A percentile compares a stretch with the other conserved stretches of the same genome.
phyloP scores from a whole-genome alignment of 1,140 invertebrate species.

The Solenopsis invicta region DNA sequence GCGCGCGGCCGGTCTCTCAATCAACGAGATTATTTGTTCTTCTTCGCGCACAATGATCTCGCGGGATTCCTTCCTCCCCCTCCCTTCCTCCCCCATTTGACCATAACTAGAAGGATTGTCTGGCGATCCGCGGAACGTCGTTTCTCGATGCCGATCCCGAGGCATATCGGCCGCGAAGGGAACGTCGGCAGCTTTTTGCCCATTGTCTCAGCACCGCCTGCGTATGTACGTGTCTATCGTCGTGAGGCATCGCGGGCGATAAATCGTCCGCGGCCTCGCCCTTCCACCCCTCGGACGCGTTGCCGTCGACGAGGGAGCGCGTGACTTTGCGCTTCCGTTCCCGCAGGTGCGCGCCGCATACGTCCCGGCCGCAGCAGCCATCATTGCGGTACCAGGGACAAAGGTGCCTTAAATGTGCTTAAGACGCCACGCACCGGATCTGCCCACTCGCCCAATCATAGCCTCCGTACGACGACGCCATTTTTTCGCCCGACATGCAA shows the following conservation, averaged over 20 bases:
- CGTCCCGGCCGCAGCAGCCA: slow-evolving; percentile 52
- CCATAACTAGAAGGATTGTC: slow-evolving; percentile 52
- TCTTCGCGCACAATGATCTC: slow-evolving; percentile 50
- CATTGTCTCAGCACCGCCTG: slow-evolving; percentile 65
- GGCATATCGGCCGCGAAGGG: slow-evolving; percentile 4
- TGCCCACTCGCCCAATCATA: slow-evolving; percentile 74
- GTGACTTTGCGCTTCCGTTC: slow-evolving; percentile 67
- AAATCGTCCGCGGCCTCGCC: slow-evolving; percentile 63
- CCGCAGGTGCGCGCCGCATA: slow-evolving; percentile 64
- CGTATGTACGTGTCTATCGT: slow-evolving; percentile 61
- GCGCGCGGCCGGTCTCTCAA: slow-evolving; percentile 33
- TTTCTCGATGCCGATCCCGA: slow-evolving; percentile 23
- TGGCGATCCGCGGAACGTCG: slow-evolving; percentile 17
- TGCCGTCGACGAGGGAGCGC: slow-evolving; percentile 66
- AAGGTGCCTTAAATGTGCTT: slow-evolving; percentile 68
- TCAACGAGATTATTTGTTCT: slow-evolving; percentile 53
- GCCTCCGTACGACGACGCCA: slow-evolving; percentile 69
- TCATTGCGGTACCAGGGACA: slow-evolving; percentile 60
- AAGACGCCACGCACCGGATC: slow-evolving; percentile 69
- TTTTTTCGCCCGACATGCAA: slow-evolving; percentile 61
- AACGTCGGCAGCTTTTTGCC: slow-evolving; percentile 48
- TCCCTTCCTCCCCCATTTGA: neutral
- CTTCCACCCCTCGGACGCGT: neutral
- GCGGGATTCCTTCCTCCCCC: neutral
- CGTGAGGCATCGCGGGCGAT: slow-evolving; percentile 59